Conservation (phyloP, 2,888 invertebrate species). For the Adineta ricciae region DNA sequence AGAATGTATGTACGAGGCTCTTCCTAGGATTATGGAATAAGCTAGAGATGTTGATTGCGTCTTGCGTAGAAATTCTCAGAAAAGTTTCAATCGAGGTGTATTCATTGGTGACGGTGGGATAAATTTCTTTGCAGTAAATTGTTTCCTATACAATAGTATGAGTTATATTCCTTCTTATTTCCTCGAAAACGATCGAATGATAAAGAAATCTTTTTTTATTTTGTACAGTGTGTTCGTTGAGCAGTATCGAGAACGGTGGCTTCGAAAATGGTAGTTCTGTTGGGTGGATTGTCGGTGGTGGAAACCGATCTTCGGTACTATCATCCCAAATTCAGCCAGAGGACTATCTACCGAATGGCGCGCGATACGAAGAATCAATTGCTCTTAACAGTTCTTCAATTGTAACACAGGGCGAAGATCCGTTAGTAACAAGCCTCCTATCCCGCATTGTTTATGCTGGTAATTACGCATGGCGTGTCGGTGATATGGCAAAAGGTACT, state of each 20-base stretch:
- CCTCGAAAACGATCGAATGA: too few relatives aligned
- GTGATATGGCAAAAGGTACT: not conserved
- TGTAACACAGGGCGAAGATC: not conserved
- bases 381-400: not conserved
- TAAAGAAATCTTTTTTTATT: not conserved
- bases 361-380: not conserved
- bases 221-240: not conserved
- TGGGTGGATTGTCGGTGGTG: not conserved
- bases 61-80: too few relatives aligned
- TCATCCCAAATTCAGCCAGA: not conserved
- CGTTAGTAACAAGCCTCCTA: not conserved
- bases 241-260: not conserved
- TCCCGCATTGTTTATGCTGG: not conserved
- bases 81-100: too few relatives aligned
- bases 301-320: not conserved
- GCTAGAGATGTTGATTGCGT: too few relatives aligned
- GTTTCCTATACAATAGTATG: too few relatives aligned
- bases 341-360: not conserved
- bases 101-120: too few relatives aligned
- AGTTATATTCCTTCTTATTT: too few relatives aligned
- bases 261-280: not conserved
- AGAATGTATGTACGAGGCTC: too few relatives aligned
- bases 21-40: too few relatives aligned
- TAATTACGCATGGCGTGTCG: not conserved
- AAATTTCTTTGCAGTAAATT: too few relatives aligned